phyloP scores from a whole-genome alignment of 2,797 vertebrate species.

The Antennarius maculatus region DNA sequence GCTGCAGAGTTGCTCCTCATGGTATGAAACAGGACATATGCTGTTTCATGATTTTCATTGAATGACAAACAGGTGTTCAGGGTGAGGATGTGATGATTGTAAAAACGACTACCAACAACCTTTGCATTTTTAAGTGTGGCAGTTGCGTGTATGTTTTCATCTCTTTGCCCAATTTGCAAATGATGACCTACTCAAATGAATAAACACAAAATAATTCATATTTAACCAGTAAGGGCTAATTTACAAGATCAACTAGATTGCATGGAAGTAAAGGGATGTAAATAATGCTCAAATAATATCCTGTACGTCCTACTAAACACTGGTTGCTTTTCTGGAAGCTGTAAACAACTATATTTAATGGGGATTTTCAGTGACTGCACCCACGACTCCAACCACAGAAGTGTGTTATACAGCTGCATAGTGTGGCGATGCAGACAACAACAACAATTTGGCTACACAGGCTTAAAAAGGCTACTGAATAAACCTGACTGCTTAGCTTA shows the following conservation, averaged over 20 bases:
- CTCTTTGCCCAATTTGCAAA: background rate
- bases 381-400: conserved; percentile 48
- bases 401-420: conserved; percentile 57
- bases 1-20: background rate
- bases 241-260: conserved; percentile 21
- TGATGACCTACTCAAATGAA: background rate
- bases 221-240: conserved; percentile 36
- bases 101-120: too few relatives aligned
- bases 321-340: conserved; percentile 51
- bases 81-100: conserved; percentile 7
- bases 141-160: too few relatives aligned
- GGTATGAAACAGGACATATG: conserved; percentile 45
- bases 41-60: conserved; percentile 17
- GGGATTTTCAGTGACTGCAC: conserved; percentile 55
- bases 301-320: conserved; percentile 36
- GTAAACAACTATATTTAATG: conserved; percentile 64
- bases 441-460: conserved; percentile 51
- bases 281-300: conserved; percentile 22
- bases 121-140: too few relatives aligned
- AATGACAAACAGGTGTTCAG: conserved; percentile 30
- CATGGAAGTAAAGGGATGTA: conserved; percentile 34
- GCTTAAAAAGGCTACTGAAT: conserved; percentile 66
- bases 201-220: conserved; percentile 32
- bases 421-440: conserved; percentile 42
- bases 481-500: conserved; percentile 51